A percentile compares a stretch with the other conserved stretches of the same genome.
These are phyloP conservation scores for mouse (Mus musculus) DNA, from an alignment of 2,113 vertebrate species.

Conservation along the genomic window GRCm39 chr3:122742501-122743000, in stretches of 20 bases:
- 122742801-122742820: slow-evolving; percentile 84
- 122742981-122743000: slow-evolving; percentile 91
- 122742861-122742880: slow-evolving; percentile 96
- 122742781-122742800: slow-evolving; percentile 85
- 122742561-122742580: background rate
- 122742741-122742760: background rate
- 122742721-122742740: background rate
- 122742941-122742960: slow-evolving; percentile 87
- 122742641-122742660: background rate
- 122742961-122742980: slow-evolving; percentile 91
- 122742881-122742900: slow-evolving; percentile 96
- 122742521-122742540: background rate
- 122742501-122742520: background rate
- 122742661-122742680: background rate
- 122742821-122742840: slow-evolving; percentile 91
- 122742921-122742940: slow-evolving; percentile 85
- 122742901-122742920: slow-evolving; percentile 89
- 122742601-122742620: background rate
- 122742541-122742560: background rate
- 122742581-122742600: background rate
- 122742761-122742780: slow-evolving; percentile 87
- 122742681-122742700: background rate
- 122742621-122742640: background rate
- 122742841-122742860: slow-evolving; percentile 93
- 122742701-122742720: too few relatives aligned